A percentile compares a stretch with the other conserved stretches of the same genome.
Conservation (phyloP, 2,888 invertebrate species). For the Amphimallon solstitiale region DNA sequence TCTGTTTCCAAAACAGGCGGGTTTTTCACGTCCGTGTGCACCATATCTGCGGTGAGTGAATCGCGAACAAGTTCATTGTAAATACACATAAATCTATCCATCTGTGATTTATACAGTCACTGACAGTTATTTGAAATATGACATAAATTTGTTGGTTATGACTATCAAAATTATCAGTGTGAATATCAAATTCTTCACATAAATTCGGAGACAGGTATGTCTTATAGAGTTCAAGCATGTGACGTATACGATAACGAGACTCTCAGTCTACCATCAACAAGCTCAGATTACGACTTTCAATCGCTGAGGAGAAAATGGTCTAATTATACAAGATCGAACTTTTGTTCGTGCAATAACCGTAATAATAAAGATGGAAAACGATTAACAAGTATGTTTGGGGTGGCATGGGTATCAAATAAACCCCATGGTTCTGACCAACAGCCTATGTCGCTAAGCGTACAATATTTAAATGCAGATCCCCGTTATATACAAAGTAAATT, state of each 20-base stretch:
- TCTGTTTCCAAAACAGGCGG: too few species aligned
- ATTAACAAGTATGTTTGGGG: conserved; percentile 27
- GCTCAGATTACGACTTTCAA: conserved; percentile 16
- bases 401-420: conserved; percentile 23
- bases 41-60: too few species aligned
- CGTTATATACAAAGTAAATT: neutral
- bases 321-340: conserved; percentile 24
- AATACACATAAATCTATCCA: too few species aligned
- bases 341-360: conserved; percentile 7
- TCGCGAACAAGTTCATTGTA: too few species aligned
- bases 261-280: neutral
- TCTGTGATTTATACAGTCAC: too few species aligned
- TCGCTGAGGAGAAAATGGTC: conserved; percentile 29
- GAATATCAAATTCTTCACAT: neutral
- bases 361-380: neutral
- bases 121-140: conserved; percentile 5
- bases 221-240: conserved; percentile 27
- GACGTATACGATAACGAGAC: conserved; percentile 4
- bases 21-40: too few species aligned
- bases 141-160: conserved; percentile 16
- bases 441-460: conserved; percentile 5
- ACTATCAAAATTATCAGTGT: conserved; percentile 24
- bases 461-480: conserved; percentile 12
- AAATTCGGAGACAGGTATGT: conserved; percentile 14
- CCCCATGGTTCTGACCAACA: neutral